Conservation (phyloP, 2,888 invertebrate species). For the Coremacera marginata region DNA sequence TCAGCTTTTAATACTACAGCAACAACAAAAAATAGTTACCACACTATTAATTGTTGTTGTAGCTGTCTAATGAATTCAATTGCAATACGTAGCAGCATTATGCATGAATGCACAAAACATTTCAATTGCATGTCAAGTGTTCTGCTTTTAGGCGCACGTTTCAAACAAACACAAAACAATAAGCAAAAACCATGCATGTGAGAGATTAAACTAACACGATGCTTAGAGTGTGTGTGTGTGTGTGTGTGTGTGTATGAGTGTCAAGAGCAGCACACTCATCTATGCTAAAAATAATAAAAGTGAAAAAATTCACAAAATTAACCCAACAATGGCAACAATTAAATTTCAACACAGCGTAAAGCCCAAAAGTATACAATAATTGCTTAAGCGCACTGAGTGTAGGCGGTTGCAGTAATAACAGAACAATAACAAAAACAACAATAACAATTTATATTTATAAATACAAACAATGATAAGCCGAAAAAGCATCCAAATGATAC, state of each 20-base stretch:
- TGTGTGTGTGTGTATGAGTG: not conserved
- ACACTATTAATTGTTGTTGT: not conserved
- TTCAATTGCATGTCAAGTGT: constrained; percentile 45
- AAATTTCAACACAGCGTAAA: no score
- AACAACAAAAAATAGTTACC: not conserved
- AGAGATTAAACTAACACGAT: not conserved
- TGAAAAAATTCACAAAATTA: no score
- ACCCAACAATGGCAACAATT: no score
- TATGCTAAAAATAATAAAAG: no score
- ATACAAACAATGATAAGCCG: no score
- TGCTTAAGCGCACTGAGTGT: no score
- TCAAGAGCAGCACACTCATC: not conserved
- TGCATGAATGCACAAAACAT: constrained; percentile 40
- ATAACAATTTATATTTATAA: no score
- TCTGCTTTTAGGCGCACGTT: constrained; percentile 41
- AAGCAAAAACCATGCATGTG: not conserved
- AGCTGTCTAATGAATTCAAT: constrained; percentile 13
- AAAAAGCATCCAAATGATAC: no score
- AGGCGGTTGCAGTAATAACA: no score
- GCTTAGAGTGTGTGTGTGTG: not conserved
- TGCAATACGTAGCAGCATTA: not conserved
- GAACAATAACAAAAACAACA: no score
- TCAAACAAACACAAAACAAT: not conserved
- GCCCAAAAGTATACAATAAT: no score
- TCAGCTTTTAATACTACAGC: not conserved